Percentiles rank a stretch among this genome's conserved stretches.
These are phyloP conservation scores for Tachypleus tridentatus DNA, from an alignment of 1,140 invertebrate genomes.

Conservation along the genomic window DNA sequence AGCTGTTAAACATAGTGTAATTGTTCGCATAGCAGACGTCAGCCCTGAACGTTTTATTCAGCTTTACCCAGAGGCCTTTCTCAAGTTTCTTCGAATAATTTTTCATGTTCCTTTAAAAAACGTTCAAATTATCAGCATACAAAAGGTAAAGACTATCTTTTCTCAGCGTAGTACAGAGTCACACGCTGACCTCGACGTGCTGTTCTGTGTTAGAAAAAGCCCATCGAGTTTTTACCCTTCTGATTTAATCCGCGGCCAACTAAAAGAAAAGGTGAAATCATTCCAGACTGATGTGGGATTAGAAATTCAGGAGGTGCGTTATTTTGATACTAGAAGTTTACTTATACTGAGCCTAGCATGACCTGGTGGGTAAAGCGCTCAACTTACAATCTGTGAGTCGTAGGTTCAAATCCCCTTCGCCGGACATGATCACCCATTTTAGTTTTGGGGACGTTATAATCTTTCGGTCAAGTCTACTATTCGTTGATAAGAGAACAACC, in stretches of 20 bases:
- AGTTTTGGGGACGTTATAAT: too few relatives aligned
- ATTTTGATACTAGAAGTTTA: too few relatives aligned
- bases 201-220: constrained; percentile 63
- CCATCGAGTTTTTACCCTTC: constrained; percentile 42
- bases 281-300: constrained; percentile 62
- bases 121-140: constrained; percentile 54
- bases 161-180: constrained; percentile 4
- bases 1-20: constrained; percentile 71
- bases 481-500: too few relatives aligned
- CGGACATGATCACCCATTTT: too few relatives aligned
- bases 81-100: constrained; percentile 57
- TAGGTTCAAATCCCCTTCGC: too few relatives aligned
- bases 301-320: constrained; percentile 38
- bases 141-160: constrained; percentile 36
- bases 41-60: constrained; percentile 71
- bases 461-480: too few relatives aligned
- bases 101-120: constrained; percentile 29
- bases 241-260: constrained; percentile 47
- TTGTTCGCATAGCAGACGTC: constrained; percentile 57
- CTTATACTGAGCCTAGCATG: too few relatives aligned
- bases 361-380: too few relatives aligned
- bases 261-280: constrained; percentile 56
- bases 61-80: constrained; percentile 68
- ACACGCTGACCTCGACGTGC: constrained; percentile 58
- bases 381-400: too few relatives aligned